These are phyloP conservation scores for Paguma larvata DNA, from an alignment of 2,797 vertebrate species.

Conservation along the genomic window DNA sequence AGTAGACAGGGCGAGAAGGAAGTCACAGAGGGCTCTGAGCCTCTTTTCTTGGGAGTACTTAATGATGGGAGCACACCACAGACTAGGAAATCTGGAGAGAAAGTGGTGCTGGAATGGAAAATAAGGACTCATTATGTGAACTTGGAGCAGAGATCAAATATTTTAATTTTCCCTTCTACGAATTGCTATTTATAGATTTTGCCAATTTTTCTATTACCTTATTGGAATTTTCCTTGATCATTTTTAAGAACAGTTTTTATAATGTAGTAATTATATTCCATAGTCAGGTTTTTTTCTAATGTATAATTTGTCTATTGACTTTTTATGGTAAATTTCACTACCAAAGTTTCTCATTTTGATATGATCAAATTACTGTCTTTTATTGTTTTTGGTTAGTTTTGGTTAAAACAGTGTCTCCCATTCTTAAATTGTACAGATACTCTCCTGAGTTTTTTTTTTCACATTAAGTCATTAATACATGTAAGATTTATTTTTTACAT, in stretches of 20 bases:
- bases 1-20: not conserved
- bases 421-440: not conserved
- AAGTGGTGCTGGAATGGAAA: not conserved
- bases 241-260: not conserved
- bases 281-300: constrained; percentile 15
- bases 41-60: not conserved
- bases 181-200: not conserved
- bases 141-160: not conserved
- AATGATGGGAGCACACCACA: not conserved
- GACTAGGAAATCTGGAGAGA: not conserved
- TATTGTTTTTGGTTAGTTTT: constrained; percentile 20
- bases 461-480: not conserved
- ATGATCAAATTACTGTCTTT: not conserved
- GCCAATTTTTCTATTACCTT: not conserved
- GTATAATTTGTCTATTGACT: not conserved
- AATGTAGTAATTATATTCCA: not conserved
- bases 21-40: not conserved
- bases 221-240: not conserved
- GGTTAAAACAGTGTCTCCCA: not conserved
- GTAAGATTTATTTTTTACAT: constrained; percentile 6
- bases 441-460: not conserved
- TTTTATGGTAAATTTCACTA: constrained; percentile 26
- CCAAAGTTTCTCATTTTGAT: not conserved
- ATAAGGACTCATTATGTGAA: not conserved
- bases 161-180: not conserved